phyloP scores from a whole-genome alignment of 2,113 vertebrate species.

The Microcebus jonahi region DNA sequence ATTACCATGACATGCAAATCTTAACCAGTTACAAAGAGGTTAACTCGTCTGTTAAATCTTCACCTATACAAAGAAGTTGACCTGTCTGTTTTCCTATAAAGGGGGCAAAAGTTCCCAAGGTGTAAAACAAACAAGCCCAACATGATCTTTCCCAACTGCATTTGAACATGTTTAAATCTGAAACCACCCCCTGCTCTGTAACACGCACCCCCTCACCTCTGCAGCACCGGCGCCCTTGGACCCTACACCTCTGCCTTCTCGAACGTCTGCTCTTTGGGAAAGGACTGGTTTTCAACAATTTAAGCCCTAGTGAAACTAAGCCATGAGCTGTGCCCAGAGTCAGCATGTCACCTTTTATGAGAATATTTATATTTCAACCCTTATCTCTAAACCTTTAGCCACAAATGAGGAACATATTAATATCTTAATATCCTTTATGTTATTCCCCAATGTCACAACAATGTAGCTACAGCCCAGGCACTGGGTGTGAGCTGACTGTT shows the following conservation, averaged over 20 bases:
- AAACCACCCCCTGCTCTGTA: neutral
- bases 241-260: neutral
- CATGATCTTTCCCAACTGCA: neutral
- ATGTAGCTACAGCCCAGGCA: neutral
- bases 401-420: neutral
- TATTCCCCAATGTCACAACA: neutral
- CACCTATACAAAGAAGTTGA: neutral
- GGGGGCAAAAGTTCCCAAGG: neutral
- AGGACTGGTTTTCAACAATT: neutral
- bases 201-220: neutral
- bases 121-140: fast-evolving
- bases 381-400: neutral
- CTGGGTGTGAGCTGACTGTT: neutral
- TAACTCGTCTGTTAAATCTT: neutral
- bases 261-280: neutral
- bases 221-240: neutral
- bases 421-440: neutral
- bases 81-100: neutral
- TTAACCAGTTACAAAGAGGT: neutral
- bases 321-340: neutral
- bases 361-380: neutral
- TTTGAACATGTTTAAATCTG: neutral
- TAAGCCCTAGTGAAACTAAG: neutral
- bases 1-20: neutral
- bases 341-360: neutral